Base-by-base conservation (phyloP, 92 coral and sea anemone genomes). In the Muricea muricata region DNA sequence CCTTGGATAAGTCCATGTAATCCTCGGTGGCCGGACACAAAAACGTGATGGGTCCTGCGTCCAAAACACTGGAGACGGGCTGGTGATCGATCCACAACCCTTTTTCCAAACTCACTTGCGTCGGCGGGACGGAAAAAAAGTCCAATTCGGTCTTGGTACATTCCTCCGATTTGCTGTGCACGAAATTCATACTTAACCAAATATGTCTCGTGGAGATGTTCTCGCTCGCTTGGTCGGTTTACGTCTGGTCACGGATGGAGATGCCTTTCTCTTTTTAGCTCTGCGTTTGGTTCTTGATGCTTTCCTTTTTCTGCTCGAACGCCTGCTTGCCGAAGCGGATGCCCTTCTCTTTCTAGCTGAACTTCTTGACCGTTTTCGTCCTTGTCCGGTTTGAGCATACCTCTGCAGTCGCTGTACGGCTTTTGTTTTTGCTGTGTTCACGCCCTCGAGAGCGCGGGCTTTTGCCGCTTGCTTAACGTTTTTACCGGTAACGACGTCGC, bases 201-300 rank as follows among this genome's bases (percentile, higher is more conserved):
- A 55, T 55, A 55, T 55, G 15, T 55, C 65, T 6, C 15, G 87
- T 70, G 87, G 46, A 41, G 87, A 29, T 73, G 29, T 67, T 29
- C 24, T 13, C n/a, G n/a, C n/a, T 46, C 40, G 33, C 79, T 73
- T 73, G 79, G 57, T 24, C 9, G 6, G 48, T 11, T 24, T 20
- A 20, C 72, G 65, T 68, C 63, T 87, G 86, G 21, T 40, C 5
- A 14, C 21, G 21, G 66, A 70, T 47, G 75, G 10, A 14, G 13
- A 65, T 31, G 37, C 46, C 75, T 81, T 82, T 52, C 87, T 87
- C 83, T 87, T 82, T 83, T 34, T 74, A 83, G 6, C 61, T n/a
- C n/a, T n/a, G n/a, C n/a, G n/a, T n/a, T n/a, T n/a, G n/a, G n/a
- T n/a, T n/a, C n/a, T n/a, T n/a, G n/a, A n/a, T 39, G 54, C 71